phyloP scores from a whole-genome alignment of 2,797 vertebrate genomes.

The Cottoperca gobio region DNA sequence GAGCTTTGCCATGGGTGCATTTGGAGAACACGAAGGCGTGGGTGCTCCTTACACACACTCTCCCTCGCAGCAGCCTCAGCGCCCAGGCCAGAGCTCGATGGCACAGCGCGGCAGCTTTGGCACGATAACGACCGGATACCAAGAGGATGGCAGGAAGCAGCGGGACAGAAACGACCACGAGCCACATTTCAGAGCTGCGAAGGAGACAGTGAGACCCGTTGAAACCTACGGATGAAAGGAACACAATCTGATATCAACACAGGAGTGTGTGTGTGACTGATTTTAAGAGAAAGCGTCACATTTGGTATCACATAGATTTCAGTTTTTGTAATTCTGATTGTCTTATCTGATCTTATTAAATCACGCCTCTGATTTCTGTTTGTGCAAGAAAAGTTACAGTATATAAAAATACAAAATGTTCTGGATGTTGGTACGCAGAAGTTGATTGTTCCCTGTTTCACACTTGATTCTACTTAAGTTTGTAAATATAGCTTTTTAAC shows the following conservation, averaged over 20 bases:
- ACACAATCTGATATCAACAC: background rate
- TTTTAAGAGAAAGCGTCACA: background rate
- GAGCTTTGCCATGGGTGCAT: slow-evolving; percentile 79
- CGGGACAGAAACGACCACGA: slow-evolving; percentile 45
- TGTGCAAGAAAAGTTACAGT: background rate
- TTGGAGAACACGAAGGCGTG: slow-evolving; percentile 79
- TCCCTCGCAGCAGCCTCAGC: slow-evolving; percentile 38
- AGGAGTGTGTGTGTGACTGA: no score
- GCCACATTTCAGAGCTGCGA: slow-evolving; percentile 58
- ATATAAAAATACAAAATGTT: no score
- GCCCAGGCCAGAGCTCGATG: slow-evolving; percentile 41
- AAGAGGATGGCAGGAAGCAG: slow-evolving; percentile 66
- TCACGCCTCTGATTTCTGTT: background rate
- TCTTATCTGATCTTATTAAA: background rate
- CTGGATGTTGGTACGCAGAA: no score
- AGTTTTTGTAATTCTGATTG: background rate
- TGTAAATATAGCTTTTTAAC: no score
- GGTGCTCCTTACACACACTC: slow-evolving; percentile 60
- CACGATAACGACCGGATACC: slow-evolving; percentile 27
- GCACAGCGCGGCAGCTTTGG: slow-evolving; percentile 41
- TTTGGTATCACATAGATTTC: background rate
- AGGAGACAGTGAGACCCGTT: background rate
- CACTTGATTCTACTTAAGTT: no score
- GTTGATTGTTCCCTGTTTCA: no score
- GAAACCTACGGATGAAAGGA: slow-evolving; percentile 4